A percentile compares a stretch with the other conserved stretches of the same genome.
These are phyloP conservation scores for Thunnus albacares DNA, from an alignment of 2,797 vertebrate genomes.

Conservation along the genomic window DNA sequence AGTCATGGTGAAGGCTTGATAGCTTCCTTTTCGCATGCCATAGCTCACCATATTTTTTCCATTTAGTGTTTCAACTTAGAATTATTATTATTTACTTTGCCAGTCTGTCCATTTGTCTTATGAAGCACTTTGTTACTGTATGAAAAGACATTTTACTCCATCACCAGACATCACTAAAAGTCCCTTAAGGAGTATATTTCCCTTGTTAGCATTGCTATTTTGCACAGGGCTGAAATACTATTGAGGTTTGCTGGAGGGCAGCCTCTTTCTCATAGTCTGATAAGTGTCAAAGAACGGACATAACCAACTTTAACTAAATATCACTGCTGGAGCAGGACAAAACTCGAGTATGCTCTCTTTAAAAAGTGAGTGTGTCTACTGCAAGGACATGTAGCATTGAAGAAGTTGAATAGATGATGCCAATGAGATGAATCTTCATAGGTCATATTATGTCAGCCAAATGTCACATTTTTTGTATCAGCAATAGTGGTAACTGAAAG, in stretches of 20 bases:
- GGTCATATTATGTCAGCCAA: not conserved
- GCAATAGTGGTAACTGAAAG: not conserved
- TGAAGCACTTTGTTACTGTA: not conserved
- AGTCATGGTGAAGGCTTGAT: too few species aligned
- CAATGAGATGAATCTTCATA: not conserved
- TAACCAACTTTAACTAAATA: not conserved
- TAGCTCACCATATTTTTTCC: too few species aligned
- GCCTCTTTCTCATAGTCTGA: not conserved
- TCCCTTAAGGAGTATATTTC: not conserved
- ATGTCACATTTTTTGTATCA: not conserved
- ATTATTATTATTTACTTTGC: too few species aligned
- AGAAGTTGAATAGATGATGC: too few species aligned
- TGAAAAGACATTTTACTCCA: not conserved
- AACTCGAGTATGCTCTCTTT: not conserved
- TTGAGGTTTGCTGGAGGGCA: not conserved
- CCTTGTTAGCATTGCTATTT: not conserved
- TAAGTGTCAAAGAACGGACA: not conserved
- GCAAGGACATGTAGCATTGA: not conserved
- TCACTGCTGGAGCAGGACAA: conserved; percentile 12
- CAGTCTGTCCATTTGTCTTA: not conserved
- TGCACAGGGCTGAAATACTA: not conserved
- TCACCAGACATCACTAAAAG: not conserved
- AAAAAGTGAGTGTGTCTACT: not conserved
- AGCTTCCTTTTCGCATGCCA: too few species aligned
- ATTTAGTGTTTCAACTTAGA: too few species aligned